These are phyloP conservation scores for Drosophila kokeensis DNA, from an alignment of 2,888 invertebrate genomes.

Conservation along the genomic window DNA sequence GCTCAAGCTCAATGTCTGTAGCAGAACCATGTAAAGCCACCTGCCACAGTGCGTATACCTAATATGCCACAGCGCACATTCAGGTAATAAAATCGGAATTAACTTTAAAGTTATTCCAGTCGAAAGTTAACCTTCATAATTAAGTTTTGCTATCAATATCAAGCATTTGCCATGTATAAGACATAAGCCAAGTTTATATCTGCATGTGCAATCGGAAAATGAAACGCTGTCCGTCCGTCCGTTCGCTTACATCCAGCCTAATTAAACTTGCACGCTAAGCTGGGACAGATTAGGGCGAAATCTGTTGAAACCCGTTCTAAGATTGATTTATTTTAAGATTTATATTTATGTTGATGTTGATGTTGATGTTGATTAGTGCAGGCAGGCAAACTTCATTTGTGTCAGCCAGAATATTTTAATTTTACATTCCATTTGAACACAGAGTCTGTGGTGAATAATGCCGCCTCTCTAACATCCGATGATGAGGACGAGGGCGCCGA, in stretches of 20 bases:
- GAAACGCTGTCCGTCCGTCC: neutral
- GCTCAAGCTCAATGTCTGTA: neutral
- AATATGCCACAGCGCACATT: slow-evolving; percentile 34
- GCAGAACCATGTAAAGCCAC: neutral
- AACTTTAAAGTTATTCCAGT: slow-evolving; percentile 11
- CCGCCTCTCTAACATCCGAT: slow-evolving; percentile 87
- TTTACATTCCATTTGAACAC: slow-evolving; percentile 55
- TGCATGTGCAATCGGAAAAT: neutral
- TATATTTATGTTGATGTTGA: slow-evolving; percentile 37
- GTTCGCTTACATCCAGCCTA: neutral
- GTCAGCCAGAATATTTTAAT: slow-evolving; percentile 39
- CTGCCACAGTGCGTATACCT: slow-evolving; percentile 48
- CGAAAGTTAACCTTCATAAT: slow-evolving; percentile 40
- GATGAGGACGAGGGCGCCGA: slow-evolving; percentile 92
- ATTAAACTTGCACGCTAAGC: slow-evolving; percentile 36
- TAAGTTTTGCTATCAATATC: slow-evolving; percentile 55
- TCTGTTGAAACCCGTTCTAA: slow-evolving; percentile 29
- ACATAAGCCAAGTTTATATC: slow-evolving; percentile 14
- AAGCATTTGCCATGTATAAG: slow-evolving; percentile 48
- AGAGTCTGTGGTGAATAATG: slow-evolving; percentile 87
- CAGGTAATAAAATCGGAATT: neutral
- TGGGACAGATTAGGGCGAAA: slow-evolving; percentile 34
- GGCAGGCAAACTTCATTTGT: slow-evolving; percentile 14
- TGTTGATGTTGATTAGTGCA: slow-evolving; percentile 34
- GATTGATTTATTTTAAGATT: slow-evolving; percentile 42